A percentile compares a stretch with the other conserved stretches of the same genome.
Evolutionary conservation across 1,140 invertebrate genomes (phyloP).

Genomic region (Zaprionus nigranus): DNA sequence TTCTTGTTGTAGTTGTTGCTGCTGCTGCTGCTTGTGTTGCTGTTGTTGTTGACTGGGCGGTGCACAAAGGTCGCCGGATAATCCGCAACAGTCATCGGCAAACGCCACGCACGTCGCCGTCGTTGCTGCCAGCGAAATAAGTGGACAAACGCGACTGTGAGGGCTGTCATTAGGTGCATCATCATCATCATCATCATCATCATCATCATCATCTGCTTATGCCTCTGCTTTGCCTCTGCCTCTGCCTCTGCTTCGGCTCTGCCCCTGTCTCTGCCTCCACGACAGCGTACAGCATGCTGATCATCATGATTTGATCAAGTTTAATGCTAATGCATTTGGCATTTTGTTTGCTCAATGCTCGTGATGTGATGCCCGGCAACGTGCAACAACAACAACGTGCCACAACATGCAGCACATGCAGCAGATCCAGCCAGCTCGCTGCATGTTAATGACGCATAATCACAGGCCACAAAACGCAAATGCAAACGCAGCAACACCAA

Average conservation of each 20-base stretch:
- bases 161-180: conserved; percentile 39
- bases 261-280: neutral
- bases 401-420: neutral
- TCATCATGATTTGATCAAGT: conserved; percentile 36
- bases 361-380: conserved; percentile 19
- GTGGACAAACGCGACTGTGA: conserved; percentile 48
- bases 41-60: conserved; percentile 19
- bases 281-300: conserved; percentile 8
- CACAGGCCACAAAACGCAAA: conserved; percentile 1
- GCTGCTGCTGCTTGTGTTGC: neutral
- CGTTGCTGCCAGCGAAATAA: conserved; percentile 29
- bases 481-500: conserved; percentile 13
- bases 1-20: neutral
- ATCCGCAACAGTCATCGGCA: conserved; percentile 46
- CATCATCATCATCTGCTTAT: neutral
- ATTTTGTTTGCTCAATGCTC: conserved; percentile 67
- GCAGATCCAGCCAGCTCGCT: conserved; percentile 3
- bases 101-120: conserved; percentile 44
- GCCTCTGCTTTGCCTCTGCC: neutral
- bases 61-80: conserved; percentile 40
- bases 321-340: conserved; percentile 50
- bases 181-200: conserved; percentile 4
- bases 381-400: conserved; percentile 6
- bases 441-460: conserved; percentile 67
- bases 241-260: neutral